These are phyloP conservation scores for Cyprinodon diabolis DNA, from an alignment of 2,797 vertebrate species.

Conservation along the genomic window DNA sequence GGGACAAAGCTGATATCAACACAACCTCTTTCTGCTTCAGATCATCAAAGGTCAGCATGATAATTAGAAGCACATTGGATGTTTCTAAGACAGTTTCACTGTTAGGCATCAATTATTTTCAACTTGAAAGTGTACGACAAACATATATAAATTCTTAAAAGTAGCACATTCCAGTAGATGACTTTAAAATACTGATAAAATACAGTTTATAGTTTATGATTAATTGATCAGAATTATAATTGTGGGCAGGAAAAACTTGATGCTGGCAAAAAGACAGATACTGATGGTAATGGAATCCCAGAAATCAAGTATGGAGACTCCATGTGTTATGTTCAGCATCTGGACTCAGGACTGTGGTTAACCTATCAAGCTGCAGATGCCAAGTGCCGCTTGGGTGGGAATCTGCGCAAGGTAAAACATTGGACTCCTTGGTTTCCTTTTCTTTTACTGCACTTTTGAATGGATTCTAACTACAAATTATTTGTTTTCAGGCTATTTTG, in stretches of 20 bases:
- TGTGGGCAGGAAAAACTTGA: constrained; percentile 85
- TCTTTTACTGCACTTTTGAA: background rate
- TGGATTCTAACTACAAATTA: background rate
- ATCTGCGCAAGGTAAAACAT: constrained; percentile 85
- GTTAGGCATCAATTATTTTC: background rate
- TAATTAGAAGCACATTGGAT: background rate
- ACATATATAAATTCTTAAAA: background rate
- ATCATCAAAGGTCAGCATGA: constrained; percentile 87
- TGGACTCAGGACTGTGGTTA: constrained; percentile 91
- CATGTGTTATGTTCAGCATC: constrained; percentile 91
- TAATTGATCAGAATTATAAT: constrained; percentile 3
- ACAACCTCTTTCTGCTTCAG: constrained; percentile 92
- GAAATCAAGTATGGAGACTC: constrained; percentile 98
- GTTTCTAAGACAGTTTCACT: background rate
- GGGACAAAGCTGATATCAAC: constrained; percentile 88
- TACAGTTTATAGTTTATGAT: constrained; percentile 1
- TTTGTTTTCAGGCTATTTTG: constrained; percentile 86
- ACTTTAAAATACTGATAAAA: background rate
- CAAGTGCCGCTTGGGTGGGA: constrained; percentile 84
- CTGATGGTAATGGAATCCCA: constrained; percentile 90
- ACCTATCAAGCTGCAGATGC: constrained; percentile 90
- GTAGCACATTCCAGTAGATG: background rate
- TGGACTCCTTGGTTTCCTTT: background rate
- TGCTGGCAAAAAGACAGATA: constrained; percentile 78
- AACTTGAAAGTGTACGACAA: background rate